A percentile compares a stretch with the other conserved stretches of the same genome.
phyloP scores from a whole-genome alignment of 2,797 vertebrate species.

The Ibycter americanus region DNA sequence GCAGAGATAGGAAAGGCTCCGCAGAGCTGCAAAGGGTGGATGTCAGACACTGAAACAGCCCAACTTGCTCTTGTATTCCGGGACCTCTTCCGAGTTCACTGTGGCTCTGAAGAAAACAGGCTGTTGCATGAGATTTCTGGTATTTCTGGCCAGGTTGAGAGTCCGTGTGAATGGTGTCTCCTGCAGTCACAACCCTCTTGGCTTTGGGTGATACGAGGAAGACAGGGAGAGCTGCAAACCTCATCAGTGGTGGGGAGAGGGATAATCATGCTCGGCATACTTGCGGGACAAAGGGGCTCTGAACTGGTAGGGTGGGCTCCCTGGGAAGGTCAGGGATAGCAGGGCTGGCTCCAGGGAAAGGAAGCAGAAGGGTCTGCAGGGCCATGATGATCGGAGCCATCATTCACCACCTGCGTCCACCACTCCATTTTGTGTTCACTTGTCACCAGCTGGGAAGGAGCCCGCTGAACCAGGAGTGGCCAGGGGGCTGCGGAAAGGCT shows the following conservation, averaged over 20 bases:
- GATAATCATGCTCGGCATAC: background rate
- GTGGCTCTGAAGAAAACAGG: background rate
- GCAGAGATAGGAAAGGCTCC: background rate
- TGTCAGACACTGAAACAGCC: background rate
- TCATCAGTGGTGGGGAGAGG: background rate
- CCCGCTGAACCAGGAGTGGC: background rate
- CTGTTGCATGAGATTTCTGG: background rate
- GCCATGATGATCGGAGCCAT: background rate
- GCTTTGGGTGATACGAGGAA: background rate
- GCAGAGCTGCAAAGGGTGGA: background rate
- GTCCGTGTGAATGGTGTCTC: background rate
- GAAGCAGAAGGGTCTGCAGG: background rate
- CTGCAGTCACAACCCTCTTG: background rate
- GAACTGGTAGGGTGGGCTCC: background rate
- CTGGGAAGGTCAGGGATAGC: background rate
- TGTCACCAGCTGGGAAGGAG: background rate
- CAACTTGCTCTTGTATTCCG: background rate
- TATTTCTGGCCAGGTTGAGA: background rate
- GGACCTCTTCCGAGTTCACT: background rate
- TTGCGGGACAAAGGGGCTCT: rapidly evolving
- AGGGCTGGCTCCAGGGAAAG: background rate
- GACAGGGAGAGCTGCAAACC: constrained; percentile 26
- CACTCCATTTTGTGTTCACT: rapidly evolving
- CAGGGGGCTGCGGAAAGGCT: background rate
- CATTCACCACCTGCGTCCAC: rapidly evolving